phyloP scores from a whole-genome alignment of 2,888 invertebrate species.

The Crematogaster levior region DNA sequence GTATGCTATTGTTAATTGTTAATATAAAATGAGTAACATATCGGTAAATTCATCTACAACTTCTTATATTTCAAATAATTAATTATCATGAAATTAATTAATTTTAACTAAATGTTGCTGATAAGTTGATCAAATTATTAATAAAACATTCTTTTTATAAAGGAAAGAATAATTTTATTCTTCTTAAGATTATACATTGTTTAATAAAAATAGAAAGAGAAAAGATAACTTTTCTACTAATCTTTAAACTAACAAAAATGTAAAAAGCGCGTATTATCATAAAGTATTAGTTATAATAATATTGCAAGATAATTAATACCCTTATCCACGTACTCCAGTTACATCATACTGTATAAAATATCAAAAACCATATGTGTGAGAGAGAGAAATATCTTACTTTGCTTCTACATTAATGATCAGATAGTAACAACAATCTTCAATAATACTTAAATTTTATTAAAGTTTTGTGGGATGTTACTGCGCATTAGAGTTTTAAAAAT shows the following conservation, averaged over 20 bases:
- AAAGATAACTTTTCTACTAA: not conserved
- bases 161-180: no score
- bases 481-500: not conserved
- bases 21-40: conserved; percentile 2
- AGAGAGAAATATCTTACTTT: not conserved
- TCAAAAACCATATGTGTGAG: not conserved
- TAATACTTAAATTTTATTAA: not conserved
- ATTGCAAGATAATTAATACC: no score
- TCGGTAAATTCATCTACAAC: not conserved
- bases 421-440: not conserved
- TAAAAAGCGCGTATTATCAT: not conserved
- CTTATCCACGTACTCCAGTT: no score
- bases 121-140: not conserved
- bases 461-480: not conserved
- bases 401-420: not conserved
- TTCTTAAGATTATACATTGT: not conserved
- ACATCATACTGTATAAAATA: conserved; percentile 11
- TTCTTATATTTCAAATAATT: not conserved
- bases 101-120: not conserved
- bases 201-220: not conserved
- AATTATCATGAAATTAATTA: not conserved
- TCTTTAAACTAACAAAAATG: not conserved
- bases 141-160: not conserved
- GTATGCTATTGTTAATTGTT: not conserved
- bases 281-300: not conserved